Evolutionary conservation across 2,797 vertebrate genomes (phyloP), one percentile per base, ranked within the genome.

Genomic region (Malurus splendens): DNA sequence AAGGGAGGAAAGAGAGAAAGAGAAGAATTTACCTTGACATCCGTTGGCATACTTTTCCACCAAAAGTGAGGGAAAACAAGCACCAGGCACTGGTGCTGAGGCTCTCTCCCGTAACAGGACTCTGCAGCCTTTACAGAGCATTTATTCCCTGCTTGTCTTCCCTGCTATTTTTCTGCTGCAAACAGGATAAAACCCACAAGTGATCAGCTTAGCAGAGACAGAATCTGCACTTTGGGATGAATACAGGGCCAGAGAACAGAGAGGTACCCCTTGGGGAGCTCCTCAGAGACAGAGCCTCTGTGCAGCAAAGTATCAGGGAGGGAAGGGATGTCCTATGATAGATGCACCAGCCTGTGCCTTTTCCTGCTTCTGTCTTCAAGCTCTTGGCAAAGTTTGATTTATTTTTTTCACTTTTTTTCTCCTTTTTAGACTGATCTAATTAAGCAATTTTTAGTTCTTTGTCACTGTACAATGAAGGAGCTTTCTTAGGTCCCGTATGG

Each of bases 1-100:
- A 86, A 72, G 78, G 74, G 85, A 87, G 52, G 82, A 92, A 94
- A 94, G 92, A 30, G 57, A 88, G 57, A 76, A 87, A 96, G 76
- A 93, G 79, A 92, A 83, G 93, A 95, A 97, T 96, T 94, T 96
- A 95, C 96, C 95, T 92, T 97, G 96, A 96, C 95, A 96, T 91
- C 83, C 48, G 30, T 73, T 96, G 96, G 95, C 96, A 97, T 91
- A 93, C 94, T 93, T 96, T 97, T 96, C 90, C 82, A 93, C 93
- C 87, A 93, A 94, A 96, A 94, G 79, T 66, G 81, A 94, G 86
- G 86, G 88, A 95, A 97, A 95, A 95, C 93, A 92, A 95, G 91
- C 68, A 76, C 54, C 36, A 62, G 86, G 38, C 18, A 3, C 83
- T 90, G 79, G 57, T 90, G 92, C 88, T 59, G 75, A 95, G 89